Evolutionary conservation across 2,797 vertebrate genomes (phyloP), one percentile per base, ranked within the genome.

Genomic region (Pantherophis alleghaniensis): DNA sequence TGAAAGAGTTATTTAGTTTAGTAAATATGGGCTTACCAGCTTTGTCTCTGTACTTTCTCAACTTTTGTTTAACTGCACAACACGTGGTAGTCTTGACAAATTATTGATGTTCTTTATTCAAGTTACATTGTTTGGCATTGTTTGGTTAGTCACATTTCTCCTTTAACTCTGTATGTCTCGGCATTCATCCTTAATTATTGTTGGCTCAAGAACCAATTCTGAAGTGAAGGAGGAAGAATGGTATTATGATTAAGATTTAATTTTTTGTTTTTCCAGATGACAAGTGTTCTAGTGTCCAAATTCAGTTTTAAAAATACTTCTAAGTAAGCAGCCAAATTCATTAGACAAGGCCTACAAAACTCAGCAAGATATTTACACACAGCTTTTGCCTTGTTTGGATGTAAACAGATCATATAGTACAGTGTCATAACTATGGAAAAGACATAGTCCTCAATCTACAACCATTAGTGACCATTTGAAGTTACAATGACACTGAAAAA

Each of bases 1-100:
- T 94, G 69, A 56, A 94, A 94, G 28, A 53, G 90, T 89, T 95
- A 92, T 88, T 88, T 0, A 0, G 47, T 94, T 96, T 92, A 93
- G 86, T 92, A 96, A 88, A 94, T 2, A 59, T 87, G 32, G 91
- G 94, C 91, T 95, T 96, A 93, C 93, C 87, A 93, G 93, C 93
- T 96, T 97, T 96, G 96, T 96, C 89, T 93, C 92, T 7, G 0
- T 66, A 94, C 91, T 93, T 93, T 96, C 95, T 93, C 87, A 92
- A 86, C 37, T 95, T 89, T 91, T 94, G 79, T 94, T 95, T 92
- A 60, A 89, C 92, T 94, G 87, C 4, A 89, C 88, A 94, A 91
- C 32, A 92, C 14, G 59, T 47, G 57, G 66, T 92, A 53, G 86
- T 90, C 91, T 89, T 95, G 91, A 91, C 93, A 96, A 42, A 55